Evolutionary conservation across 1,140 invertebrate species (phyloP).

Genomic region (Hyphantria cunea): DNA sequence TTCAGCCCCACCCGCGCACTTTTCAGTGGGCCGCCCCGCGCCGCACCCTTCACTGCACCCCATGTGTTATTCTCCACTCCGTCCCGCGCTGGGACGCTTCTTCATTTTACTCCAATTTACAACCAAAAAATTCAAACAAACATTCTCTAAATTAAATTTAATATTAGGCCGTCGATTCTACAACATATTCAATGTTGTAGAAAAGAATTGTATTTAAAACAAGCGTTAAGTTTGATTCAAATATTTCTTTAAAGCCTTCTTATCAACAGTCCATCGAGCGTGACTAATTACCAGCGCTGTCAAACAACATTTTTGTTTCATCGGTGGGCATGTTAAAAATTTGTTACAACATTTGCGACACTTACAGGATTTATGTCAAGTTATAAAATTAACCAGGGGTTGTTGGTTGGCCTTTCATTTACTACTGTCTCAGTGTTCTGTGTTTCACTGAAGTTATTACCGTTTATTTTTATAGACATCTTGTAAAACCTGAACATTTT

Average conservation of each 20-base stretch:
- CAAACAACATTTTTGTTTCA: constrained; percentile 20
- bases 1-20: constrained; percentile 80
- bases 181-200: background rate
- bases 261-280: constrained; percentile 22
- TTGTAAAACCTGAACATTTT: constrained; percentile 26
- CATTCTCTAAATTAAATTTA: constrained; percentile 60
- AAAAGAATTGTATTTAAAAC: constrained; percentile 2
- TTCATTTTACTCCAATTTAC: constrained; percentile 81
- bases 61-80: constrained; percentile 80
- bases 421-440: constrained; percentile 19
- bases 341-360: constrained; percentile 27
- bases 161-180: constrained; percentile 28
- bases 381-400: constrained; percentile 20
- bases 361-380: constrained; percentile 26
- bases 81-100: constrained; percentile 76
- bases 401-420: constrained; percentile 24
- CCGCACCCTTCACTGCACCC: constrained; percentile 80
- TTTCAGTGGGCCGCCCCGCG: constrained; percentile 76
- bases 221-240: constrained; percentile 6
- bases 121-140: constrained; percentile 79
- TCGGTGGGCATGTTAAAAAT: constrained; percentile 11
- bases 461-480: constrained; percentile 25
- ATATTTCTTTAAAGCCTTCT: constrained; percentile 14
- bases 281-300: constrained; percentile 25
- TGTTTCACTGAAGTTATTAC: constrained; percentile 24